phyloP scores from a whole-genome alignment of 2,888 invertebrate genomes.

The Mythimna pallens region DNA sequence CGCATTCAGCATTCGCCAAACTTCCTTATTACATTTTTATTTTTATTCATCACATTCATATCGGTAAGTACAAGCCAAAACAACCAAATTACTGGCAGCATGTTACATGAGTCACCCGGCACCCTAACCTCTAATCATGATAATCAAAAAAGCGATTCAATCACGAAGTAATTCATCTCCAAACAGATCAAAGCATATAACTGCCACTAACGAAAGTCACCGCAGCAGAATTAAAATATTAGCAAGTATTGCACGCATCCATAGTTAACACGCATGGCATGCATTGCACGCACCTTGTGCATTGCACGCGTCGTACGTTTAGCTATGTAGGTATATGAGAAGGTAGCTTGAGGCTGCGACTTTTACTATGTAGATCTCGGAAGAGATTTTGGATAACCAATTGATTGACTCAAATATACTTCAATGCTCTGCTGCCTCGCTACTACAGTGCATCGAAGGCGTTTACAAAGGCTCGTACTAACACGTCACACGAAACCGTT shows the following conservation, averaged over 20 bases:
- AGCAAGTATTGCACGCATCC: slow-evolving; percentile 40
- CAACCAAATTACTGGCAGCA: background rate
- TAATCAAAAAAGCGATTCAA: slow-evolving; percentile 55
- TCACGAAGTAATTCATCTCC: slow-evolving; percentile 54
- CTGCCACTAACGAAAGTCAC: slow-evolving; percentile 57
- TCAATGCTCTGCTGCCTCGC: background rate
- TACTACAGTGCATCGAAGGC: too few relatives aligned
- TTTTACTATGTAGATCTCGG: background rate
- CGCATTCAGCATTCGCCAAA: too few relatives aligned
- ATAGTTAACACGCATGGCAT: slow-evolving; percentile 5
- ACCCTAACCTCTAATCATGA: slow-evolving; percentile 34
- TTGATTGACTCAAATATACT: background rate
- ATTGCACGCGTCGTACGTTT: slow-evolving; percentile 9
- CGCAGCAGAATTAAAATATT: slow-evolving; percentile 62
- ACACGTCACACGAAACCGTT: too few relatives aligned
- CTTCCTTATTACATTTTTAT: too few relatives aligned
- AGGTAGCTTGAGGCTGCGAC: background rate
- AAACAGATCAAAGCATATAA: slow-evolving; percentile 60
- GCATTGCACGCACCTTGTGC: slow-evolving; percentile 17
- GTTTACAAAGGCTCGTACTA: too few relatives aligned
- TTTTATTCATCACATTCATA: background rate
- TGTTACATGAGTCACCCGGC: slow-evolving; percentile 24
- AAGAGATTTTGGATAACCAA: background rate
- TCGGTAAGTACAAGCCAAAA: slow-evolving; percentile 9
- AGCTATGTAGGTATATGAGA: background rate